Conservation (phyloP, 2,888 invertebrate species). For the Panzeria rudis region DNA sequence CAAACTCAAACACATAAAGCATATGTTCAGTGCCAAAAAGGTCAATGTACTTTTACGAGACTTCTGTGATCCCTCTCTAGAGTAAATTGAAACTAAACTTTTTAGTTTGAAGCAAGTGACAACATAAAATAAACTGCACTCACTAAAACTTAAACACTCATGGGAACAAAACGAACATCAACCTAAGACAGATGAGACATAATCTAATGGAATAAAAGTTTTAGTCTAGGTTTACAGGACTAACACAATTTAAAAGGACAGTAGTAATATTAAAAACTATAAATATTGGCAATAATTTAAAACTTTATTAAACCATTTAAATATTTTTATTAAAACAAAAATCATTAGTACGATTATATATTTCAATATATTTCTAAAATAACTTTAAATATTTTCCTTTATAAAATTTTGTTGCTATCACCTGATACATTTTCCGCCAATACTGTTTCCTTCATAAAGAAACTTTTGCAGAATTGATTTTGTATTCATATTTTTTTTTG, state of each 20-base stretch:
- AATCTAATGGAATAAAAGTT: background rate
- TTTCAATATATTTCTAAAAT: background rate
- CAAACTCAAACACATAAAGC: constrained; percentile 23
- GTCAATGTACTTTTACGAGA: constrained; percentile 51
- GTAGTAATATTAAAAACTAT: background rate
- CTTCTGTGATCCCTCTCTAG: constrained; percentile 58
- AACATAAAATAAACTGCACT: constrained; percentile 8
- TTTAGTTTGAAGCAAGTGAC: background rate
- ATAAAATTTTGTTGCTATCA: background rate
- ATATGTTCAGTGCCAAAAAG: constrained; percentile 39
- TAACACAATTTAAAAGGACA: background rate
- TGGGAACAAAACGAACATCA: constrained; percentile 11
- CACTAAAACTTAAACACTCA: constrained; percentile 7
- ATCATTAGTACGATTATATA: background rate
- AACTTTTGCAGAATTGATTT: background rate
- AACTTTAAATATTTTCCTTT: background rate
- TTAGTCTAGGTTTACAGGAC: background rate
- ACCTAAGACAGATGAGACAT: background rate
- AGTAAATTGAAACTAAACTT: constrained; percentile 53
- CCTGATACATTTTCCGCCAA: background rate
- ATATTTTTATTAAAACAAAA: background rate
- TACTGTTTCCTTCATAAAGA: background rate
- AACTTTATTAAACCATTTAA: background rate
- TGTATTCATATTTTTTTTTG: background rate
- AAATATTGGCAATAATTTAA: background rate